These are phyloP conservation scores for Erebia epiphron DNA, from an alignment of 2,888 invertebrate species.

Conservation along the genomic window DNA sequence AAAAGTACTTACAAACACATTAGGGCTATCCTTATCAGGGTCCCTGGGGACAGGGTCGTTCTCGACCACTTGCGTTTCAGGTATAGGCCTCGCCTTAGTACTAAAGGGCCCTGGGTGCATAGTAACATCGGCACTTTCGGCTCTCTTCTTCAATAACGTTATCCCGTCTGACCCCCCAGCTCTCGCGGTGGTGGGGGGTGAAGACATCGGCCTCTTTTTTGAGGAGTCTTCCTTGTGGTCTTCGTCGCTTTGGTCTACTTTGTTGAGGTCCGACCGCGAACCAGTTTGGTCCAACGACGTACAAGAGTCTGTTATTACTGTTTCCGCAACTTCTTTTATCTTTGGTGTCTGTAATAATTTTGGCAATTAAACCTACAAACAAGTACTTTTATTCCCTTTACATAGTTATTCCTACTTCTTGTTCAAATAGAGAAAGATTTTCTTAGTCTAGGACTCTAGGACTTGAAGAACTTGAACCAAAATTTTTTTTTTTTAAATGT, in stretches of 20 bases:
- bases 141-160: slow-evolving; percentile 53
- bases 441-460: too few species aligned
- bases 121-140: slow-evolving; percentile 45
- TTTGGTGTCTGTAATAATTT: slow-evolving; percentile 54
- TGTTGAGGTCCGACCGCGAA: slow-evolving; percentile 53
- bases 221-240: slow-evolving; percentile 46
- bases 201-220: slow-evolving; percentile 46
- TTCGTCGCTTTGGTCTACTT: slow-evolving; percentile 45
- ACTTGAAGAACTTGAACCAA: too few species aligned
- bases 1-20: slow-evolving; percentile 60
- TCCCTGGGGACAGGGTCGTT: slow-evolving; percentile 58
- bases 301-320: slow-evolving; percentile 49
- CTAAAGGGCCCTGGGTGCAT: slow-evolving; percentile 52
- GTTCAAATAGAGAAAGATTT: too few species aligned
- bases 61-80: slow-evolving; percentile 48
- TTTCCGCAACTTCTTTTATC: slow-evolving; percentile 55
- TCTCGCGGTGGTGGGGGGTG: slow-evolving; percentile 49
- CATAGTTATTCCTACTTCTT: too few species aligned
- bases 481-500: too few species aligned
- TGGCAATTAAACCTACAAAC: too few species aligned
- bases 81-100: slow-evolving; percentile 66
- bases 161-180: slow-evolving; percentile 47
- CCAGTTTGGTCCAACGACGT: slow-evolving; percentile 52
- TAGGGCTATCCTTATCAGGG: slow-evolving; percentile 71
- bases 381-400: background rate